Conservation (phyloP, 1,140 invertebrate genomes). For the Melitaea cinxia region DNA sequence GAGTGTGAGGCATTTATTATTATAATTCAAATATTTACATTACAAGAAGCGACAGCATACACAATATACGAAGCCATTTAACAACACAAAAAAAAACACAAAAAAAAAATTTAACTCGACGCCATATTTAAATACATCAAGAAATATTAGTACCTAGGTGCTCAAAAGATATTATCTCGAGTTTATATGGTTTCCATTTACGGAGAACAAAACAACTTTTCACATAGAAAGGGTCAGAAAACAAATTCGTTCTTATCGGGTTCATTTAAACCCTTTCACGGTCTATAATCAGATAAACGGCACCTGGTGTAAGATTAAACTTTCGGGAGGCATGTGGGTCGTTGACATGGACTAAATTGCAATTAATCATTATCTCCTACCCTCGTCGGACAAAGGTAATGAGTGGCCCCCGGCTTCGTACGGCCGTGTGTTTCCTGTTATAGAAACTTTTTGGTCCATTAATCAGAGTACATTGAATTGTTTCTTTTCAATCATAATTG, state of each 20-base stretch:
- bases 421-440: slow-evolving; percentile 63
- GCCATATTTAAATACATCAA: slow-evolving; percentile 15
- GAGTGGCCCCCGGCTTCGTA: slow-evolving; percentile 55
- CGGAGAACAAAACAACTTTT: slow-evolving; percentile 24
- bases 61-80: background rate
- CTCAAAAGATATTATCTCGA: slow-evolving; percentile 12
- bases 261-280: slow-evolving; percentile 53
- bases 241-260: slow-evolving; percentile 29
- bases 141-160: background rate
- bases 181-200: slow-evolving; percentile 22
- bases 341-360: slow-evolving; percentile 72
- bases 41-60: background rate
- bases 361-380: slow-evolving; percentile 74
- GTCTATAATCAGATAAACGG: slow-evolving; percentile 67
- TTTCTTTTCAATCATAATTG: slow-evolving; percentile 2
- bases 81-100: background rate
- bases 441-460: slow-evolving; percentile 52
- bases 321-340: slow-evolving; percentile 58
- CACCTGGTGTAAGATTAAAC: slow-evolving; percentile 70
- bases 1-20: no score
- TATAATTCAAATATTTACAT: no score
- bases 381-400: slow-evolving; percentile 56
- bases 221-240: slow-evolving; percentile 28
- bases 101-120: background rate
- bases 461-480: slow-evolving; percentile 46